Evolutionary conservation across 2,797 vertebrate genomes (phyloP).

Genomic region (Rhabdomys pumilio): DNA sequence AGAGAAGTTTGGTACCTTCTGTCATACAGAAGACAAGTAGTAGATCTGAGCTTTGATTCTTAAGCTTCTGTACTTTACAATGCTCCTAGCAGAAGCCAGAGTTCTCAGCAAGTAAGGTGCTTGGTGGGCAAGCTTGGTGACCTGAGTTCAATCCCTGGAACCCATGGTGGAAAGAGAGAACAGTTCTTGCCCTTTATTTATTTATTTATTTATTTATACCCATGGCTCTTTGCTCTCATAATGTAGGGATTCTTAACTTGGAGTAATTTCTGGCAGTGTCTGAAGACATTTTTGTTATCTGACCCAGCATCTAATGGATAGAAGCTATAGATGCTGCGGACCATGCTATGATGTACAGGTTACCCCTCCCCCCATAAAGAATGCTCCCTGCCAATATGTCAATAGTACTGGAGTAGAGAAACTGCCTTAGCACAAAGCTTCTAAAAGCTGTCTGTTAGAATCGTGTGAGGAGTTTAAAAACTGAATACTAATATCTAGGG

Average conservation of each 20-base stretch:
- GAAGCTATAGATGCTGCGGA: neutral
- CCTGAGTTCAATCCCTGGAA: neutral
- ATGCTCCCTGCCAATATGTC: neutral
- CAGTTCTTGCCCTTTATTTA: constrained; percentile 1
- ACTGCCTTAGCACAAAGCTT: neutral
- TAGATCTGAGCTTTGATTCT: constrained; percentile 49
- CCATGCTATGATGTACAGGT: neutral
- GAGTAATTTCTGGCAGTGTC: neutral
- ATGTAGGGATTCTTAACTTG: constrained; percentile 14
- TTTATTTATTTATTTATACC: neutral
- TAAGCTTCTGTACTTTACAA: constrained; percentile 12
- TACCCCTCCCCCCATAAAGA: neutral
- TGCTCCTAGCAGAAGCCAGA: neutral
- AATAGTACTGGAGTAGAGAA: constrained; percentile 32
- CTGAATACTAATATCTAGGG: neutral
- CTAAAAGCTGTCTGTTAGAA: constrained; percentile 3
- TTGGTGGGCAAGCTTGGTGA: neutral
- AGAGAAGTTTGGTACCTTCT: constrained; percentile 33
- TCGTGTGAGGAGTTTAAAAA: constrained; percentile 50
- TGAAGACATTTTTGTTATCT: constrained; percentile 54
- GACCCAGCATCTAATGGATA: neutral
- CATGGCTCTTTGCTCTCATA: constrained; percentile 15
- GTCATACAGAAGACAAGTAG: constrained; percentile 23
- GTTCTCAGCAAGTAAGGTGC: neutral
- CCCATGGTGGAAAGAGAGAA: neutral